Percentiles rank a stretch among this genome's conserved stretches.
Evolutionary conservation across 2,797 vertebrate genomes (phyloP).

Genomic region (Fundulus diaphanus): DNA sequence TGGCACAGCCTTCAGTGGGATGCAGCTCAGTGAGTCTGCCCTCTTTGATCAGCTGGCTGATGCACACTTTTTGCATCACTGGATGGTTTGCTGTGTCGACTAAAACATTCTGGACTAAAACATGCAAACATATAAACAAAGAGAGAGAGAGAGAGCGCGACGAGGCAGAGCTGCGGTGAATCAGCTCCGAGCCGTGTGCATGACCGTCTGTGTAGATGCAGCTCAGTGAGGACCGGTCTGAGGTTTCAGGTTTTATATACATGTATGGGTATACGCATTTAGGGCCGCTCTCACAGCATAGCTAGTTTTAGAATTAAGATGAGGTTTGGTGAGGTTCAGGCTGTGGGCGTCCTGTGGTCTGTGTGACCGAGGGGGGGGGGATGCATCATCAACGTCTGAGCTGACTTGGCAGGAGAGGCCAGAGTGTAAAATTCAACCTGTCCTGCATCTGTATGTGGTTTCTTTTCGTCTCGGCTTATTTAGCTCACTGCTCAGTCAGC

Average conservation of each 20-base stretch:
- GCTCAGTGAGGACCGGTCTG: background rate
- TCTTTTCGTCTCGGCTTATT: background rate
- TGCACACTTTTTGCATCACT: background rate
- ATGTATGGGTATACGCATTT: background rate
- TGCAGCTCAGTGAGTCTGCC: background rate
- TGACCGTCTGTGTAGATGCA: background rate
- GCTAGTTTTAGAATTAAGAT: slow-evolving; percentile 8
- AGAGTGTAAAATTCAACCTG: background rate
- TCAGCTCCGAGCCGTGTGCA: slow-evolving; percentile 1
- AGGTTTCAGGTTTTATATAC: background rate
- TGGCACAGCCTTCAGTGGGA: background rate
- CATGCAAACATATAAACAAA: background rate
- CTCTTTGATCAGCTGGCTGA: background rate
- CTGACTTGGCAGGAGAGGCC: background rate
- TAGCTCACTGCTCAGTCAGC: background rate
- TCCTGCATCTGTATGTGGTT: background rate
- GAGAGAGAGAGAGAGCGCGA: background rate
- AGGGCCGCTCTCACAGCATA: background rate
- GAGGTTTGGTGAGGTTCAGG: background rate
- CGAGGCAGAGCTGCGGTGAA: background rate
- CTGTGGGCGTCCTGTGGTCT: slow-evolving; percentile 1
- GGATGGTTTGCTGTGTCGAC: background rate
- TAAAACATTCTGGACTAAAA: background rate
- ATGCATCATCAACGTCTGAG: slow-evolving; percentile 4
- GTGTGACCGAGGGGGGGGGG: background rate